Percentiles rank a stretch among this genome's conserved stretches.
Evolutionary conservation across 35 echinoderm and acorn worm species (phyloP).

Genomic region (Antedon bifida): DNA sequence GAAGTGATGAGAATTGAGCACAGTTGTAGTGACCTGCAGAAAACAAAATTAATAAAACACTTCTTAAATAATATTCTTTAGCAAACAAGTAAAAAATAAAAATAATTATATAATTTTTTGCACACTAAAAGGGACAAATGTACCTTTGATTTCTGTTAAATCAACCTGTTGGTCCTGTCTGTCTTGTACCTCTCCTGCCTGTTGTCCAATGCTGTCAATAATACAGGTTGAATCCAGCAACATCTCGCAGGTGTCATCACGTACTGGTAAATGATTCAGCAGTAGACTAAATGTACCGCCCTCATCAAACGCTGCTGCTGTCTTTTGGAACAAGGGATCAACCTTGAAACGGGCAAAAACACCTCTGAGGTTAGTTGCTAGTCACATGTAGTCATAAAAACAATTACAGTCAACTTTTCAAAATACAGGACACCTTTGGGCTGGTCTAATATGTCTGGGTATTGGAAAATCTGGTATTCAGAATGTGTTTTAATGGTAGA

Average conservation of each 20-base stretch:
- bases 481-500: too few relatives aligned
- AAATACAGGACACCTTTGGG: too few relatives aligned
- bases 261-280: constrained; percentile 51
- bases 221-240: constrained; percentile 58
- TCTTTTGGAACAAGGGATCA: constrained; percentile 87
- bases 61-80: too few relatives aligned
- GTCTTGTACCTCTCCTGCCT: constrained; percentile 1
- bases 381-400: too few relatives aligned
- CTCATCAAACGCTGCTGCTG: constrained; percentile 86
- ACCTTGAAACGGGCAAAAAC: constrained; percentile 38
- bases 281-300: constrained; percentile 80
- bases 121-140: too few relatives aligned
- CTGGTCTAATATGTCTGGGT: too few relatives aligned
- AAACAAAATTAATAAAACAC: neutral
- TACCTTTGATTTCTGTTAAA: constrained; percentile 73
- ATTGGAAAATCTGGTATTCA: too few relatives aligned
- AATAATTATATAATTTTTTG: too few relatives aligned
- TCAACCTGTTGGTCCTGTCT: constrained; percentile 32
- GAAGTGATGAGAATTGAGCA: constrained; percentile 28
- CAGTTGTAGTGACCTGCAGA: constrained; percentile 36
- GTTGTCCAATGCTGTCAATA: neutral
- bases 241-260: constrained; percentile 75
- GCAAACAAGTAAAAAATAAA: too few relatives aligned
- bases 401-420: too few relatives aligned
- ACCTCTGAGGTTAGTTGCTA: too few relatives aligned